phyloP scores from a whole-genome alignment of 2,113 vertebrate species.

The Peromyscus californicus region DNA sequence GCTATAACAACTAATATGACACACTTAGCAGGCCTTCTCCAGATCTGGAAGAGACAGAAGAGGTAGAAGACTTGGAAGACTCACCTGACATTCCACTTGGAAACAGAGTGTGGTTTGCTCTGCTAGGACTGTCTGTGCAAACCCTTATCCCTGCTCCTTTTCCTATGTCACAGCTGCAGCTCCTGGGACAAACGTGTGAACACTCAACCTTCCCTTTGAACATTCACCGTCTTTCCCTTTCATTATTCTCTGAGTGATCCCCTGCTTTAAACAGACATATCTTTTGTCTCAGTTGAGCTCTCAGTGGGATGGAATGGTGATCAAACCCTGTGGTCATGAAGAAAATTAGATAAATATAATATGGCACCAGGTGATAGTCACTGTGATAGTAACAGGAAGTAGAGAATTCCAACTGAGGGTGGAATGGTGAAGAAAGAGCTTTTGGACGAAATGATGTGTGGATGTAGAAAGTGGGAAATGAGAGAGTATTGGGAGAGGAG shows the following conservation, averaged over 20 bases:
- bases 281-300: background rate
- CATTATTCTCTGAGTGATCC: background rate
- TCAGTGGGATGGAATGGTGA: background rate
- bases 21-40: background rate
- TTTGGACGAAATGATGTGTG: background rate
- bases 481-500: background rate
- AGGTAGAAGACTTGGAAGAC: background rate
- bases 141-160: fast-evolving
- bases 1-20: too few relatives aligned
- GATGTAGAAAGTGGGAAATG: background rate
- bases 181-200: background rate
- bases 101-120: background rate
- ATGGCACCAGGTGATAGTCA: background rate
- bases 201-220: background rate
- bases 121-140: background rate
- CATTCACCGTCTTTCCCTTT: background rate
- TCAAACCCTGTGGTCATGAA: background rate
- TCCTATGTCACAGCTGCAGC: background rate
- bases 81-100: background rate
- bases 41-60: background rate
- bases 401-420: background rate
- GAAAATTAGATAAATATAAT: background rate
- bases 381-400: too few relatives aligned
- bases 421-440: background rate
- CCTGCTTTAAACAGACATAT: background rate